Base-by-base conservation (phyloP, 2,797 vertebrate species). In the Platyrinchus mystaceus region DNA sequence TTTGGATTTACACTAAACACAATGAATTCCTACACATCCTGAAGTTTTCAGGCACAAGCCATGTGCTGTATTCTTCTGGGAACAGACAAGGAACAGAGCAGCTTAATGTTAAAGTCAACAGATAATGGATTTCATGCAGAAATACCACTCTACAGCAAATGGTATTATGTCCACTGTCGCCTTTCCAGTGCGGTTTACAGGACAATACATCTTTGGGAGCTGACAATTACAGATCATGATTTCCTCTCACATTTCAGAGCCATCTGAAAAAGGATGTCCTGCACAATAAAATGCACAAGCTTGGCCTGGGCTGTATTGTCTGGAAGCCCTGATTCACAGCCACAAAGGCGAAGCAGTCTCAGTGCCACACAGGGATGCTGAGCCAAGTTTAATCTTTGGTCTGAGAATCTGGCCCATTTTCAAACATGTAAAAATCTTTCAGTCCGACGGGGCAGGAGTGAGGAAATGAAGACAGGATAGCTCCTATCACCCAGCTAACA, bases 321-420 rank as follows among this genome's bases (percentile, higher is more conserved):
- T 80, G 84, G 64, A 87, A 94, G 84, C 78, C 78, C 89, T 18
- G 75, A 92, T 87, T 93, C 92, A 24, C 84, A 83, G 92, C 85
- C 69, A 94, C 95, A 93, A 94, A 95, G 73, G 85, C 76, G 0
- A 93, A 85, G 93, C 91, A 64, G 93, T 78, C 93, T 87, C 90
- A 85, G 18, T 95, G 95, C 95, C 95, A 96, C 93, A 64, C 69
- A 39, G 19, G 84, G 84, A 89, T 68, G 89, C 87, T 3, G 87
- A 96, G 94, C 95, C 94, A 97, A 96, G 87, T 83, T 85, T 77
- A 87, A 87, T 94, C 96, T 92, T 75, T 53, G 92, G 56, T 92
- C 92, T 89, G 92, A 94, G 94, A 92, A 85, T 7, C 89, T 97
- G 95, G 96, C 90, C 91, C 70, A 7, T 28, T 94, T 94, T 96